Evolutionary conservation across 2,888 invertebrate species (phyloP).

Genomic region (Zaprionus obscuricornis): DNA sequence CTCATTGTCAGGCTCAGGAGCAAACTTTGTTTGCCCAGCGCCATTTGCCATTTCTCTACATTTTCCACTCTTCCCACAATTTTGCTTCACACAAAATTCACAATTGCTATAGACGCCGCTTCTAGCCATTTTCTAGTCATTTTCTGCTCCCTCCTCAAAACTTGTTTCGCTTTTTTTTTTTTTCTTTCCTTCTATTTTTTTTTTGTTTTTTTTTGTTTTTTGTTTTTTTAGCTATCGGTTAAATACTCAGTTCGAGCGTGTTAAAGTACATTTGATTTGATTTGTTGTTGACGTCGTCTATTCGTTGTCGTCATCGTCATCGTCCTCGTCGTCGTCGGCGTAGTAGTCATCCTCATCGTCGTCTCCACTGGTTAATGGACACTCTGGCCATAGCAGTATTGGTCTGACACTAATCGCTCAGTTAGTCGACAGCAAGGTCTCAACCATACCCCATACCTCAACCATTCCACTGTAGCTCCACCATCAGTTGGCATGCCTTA

Average conservation of each 20-base stretch:
- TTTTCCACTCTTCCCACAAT: conserved; percentile 16
- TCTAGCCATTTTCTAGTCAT: conserved; percentile 24
- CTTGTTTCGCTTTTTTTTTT: conserved; percentile 27
- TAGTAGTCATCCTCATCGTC: too few species aligned
- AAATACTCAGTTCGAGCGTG: conserved; percentile 71
- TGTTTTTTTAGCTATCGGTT: conserved; percentile 49
- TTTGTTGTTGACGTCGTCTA: conserved; percentile 65
- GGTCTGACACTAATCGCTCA: conserved; percentile 75
- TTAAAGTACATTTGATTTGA: conserved; percentile 77
- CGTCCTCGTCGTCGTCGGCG: too few species aligned
- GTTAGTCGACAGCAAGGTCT: conserved; percentile 52
- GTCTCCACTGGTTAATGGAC: conserved; percentile 60
- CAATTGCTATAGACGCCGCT: conserved; percentile 33
- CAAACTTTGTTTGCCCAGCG: conserved; percentile 57
- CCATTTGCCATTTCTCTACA: conserved; percentile 42
- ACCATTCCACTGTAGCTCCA: too few species aligned
- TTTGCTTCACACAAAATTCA: too few species aligned
- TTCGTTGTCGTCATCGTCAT: conserved; percentile 13
- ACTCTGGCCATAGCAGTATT: conserved; percentile 52
- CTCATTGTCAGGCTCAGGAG: conserved; percentile 71
- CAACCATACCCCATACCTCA: conserved; percentile 5
- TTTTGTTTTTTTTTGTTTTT: conserved; percentile 11
- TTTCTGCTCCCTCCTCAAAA: conserved; percentile 9
- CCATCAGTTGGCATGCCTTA: too few species aligned
- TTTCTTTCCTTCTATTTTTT: conserved; percentile 1